Evolutionary conservation across 2,797 vertebrate genomes (phyloP).

Genomic region (Galago senegalensis): DNA sequence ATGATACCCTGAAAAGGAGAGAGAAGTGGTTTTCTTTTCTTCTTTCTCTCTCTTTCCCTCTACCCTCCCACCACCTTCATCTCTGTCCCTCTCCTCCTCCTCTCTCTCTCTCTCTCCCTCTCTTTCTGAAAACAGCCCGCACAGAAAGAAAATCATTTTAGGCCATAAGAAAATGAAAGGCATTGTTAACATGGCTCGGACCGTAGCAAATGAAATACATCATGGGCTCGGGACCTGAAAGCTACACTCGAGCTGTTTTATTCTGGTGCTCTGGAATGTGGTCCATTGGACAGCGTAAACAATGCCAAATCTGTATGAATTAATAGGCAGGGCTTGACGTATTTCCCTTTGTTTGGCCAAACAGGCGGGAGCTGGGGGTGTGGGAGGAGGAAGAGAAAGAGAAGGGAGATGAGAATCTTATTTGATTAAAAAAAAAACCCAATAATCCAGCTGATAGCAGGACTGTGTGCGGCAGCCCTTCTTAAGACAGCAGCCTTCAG

Average conservation of each 20-base stretch:
- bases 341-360: conserved; percentile 85
- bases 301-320: conserved; percentile 85
- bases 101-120: background rate
- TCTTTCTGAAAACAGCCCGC: conserved; percentile 87
- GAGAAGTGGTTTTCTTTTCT: conserved; percentile 84
- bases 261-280: conserved; percentile 84
- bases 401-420: conserved; percentile 69
- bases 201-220: conserved; percentile 97
- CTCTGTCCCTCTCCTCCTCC: too few relatives aligned
- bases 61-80: background rate
- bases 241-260: conserved; percentile 89
- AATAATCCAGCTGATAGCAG: conserved; percentile 67
- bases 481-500: conserved; percentile 49
- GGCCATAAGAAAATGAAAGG: conserved; percentile 95
- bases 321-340: conserved; percentile 84
- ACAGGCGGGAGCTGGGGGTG: conserved; percentile 65
- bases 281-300: conserved; percentile 85
- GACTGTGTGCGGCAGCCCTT: background rate
- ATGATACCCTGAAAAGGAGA: conserved; percentile 96
- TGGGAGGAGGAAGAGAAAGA: conserved; percentile 18
- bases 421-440: conserved; percentile 81
- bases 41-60: background rate
- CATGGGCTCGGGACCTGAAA: conserved; percentile 93
- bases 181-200: conserved; percentile 93
- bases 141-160: conserved; percentile 93